phyloP scores from a whole-genome alignment of 2,888 invertebrate species.

The Zygaena filipendulae region DNA sequence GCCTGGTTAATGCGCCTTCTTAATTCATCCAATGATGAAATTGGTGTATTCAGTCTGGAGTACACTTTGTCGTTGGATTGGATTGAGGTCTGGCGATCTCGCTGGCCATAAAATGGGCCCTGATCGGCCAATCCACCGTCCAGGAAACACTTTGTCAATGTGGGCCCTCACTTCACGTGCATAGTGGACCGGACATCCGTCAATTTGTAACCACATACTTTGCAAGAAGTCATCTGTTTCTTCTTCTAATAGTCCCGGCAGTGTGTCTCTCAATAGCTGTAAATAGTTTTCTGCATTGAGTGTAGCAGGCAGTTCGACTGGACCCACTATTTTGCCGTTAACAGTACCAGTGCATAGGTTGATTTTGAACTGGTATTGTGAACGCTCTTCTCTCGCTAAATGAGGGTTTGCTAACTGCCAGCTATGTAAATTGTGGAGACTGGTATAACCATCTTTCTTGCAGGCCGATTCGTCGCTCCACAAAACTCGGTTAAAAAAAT shows the following conservation, averaged over 20 bases:
- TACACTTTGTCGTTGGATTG: no score
- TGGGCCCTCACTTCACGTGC: background rate
- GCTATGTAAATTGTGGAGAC: slow-evolving; percentile 20
- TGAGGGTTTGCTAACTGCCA: slow-evolving; percentile 17
- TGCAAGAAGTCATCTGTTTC: no score
- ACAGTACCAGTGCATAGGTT: slow-evolving; percentile 17
- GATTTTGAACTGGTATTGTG: slow-evolving; percentile 15
- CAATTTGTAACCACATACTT: slow-evolving; percentile 3
- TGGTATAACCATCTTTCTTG: slow-evolving; percentile 16
- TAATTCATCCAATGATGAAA: no score
- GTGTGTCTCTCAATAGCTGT: slow-evolving; percentile 2
- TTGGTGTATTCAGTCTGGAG: no score
- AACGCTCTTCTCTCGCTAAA: slow-evolving; percentile 9
- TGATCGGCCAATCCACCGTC: slow-evolving; percentile 2
- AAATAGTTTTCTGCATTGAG: slow-evolving; percentile 3
- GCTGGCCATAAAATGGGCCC: slow-evolving; percentile 2
- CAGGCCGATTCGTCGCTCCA: slow-evolving; percentile 19
- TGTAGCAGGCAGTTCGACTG: slow-evolving; percentile 12
- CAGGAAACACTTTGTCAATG: background rate
- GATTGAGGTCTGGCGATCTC: slow-evolving; percentile 1
- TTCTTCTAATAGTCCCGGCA: slow-evolving; percentile 6
- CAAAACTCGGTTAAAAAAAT: slow-evolving; percentile 17
- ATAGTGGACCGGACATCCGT: slow-evolving; percentile 2
- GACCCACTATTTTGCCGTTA: slow-evolving; percentile 15
- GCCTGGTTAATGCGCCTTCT: no score